Conservation (phyloP, 2,888 invertebrate species). For the Candidula unifasciata region DNA sequence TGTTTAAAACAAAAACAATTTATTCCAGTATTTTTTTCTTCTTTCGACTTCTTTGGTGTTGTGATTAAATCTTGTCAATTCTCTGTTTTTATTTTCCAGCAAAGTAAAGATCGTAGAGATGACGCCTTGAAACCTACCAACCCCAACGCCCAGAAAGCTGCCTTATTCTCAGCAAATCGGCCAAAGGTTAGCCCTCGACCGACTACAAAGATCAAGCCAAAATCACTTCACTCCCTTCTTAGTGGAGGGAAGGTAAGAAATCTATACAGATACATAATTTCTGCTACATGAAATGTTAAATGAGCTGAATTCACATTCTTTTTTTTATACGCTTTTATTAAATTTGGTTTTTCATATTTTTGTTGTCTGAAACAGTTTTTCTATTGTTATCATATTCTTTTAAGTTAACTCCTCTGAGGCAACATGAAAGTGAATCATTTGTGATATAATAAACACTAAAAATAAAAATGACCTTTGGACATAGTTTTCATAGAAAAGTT, state of each 20-base stretch:
- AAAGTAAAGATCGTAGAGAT: slow-evolving; percentile 77
- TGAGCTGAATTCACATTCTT: too few species aligned
- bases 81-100: slow-evolving; percentile 24
- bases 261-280: not conserved
- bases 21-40: not conserved
- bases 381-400: too few species aligned
- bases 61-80: too few species aligned
- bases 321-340: not conserved
- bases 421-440: too few species aligned
- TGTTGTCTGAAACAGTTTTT: too few species aligned
- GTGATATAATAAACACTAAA: too few species aligned
- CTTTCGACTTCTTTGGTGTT: too few species aligned
- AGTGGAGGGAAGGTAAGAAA: slow-evolving; percentile 78
- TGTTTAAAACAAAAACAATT: not conserved
- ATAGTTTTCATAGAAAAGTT: too few species aligned
- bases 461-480: too few species aligned
- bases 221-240: slow-evolving; percentile 69
- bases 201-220: slow-evolving; percentile 82
- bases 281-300: too few species aligned
- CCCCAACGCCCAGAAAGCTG: slow-evolving; percentile 83
- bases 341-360: not conserved
- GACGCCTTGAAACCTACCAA: slow-evolving; percentile 83
- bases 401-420: too few species aligned
- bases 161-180: slow-evolving; percentile 74
- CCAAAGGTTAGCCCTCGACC: slow-evolving; percentile 82